A percentile compares a stretch with the other conserved stretches of the same genome.
These are phyloP conservation scores for Sminthurinus aureus DNA, from an alignment of 2,888 invertebrate species.

Conservation along the genomic window DNA sequence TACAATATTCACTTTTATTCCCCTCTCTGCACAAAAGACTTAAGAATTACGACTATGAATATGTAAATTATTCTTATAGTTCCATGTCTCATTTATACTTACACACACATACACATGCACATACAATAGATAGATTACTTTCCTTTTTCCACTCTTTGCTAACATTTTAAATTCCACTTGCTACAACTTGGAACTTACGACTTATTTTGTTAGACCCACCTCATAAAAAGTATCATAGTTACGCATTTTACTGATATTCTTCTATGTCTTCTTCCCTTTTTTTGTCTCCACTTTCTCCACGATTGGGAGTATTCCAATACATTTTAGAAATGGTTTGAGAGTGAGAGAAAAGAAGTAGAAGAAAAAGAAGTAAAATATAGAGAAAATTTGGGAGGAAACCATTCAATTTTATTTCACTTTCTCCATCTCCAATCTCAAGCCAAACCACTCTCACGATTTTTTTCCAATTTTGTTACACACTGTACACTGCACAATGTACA, in stretches of 20 bases:
- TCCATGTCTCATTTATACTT: too few relatives aligned
- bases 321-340: not conserved
- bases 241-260: too few relatives aligned
- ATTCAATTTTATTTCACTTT: slow-evolving; percentile 37
- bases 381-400: not conserved
- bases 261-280: too few relatives aligned
- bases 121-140: not conserved
- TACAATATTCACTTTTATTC: too few relatives aligned
- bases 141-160: not conserved
- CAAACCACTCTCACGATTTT: not conserved
- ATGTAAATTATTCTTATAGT: not conserved
- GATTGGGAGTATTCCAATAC: not conserved
- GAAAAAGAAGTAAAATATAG: not conserved
- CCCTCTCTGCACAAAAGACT: not conserved
- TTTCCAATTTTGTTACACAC: not conserved
- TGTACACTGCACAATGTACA: not conserved
- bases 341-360: not conserved
- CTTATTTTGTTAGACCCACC: too few relatives aligned
- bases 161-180: too few relatives aligned
- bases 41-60: not conserved
- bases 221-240: too few relatives aligned
- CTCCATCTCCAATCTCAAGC: too few relatives aligned
- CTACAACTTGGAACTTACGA: too few relatives aligned
- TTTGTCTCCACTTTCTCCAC: too few relatives aligned
- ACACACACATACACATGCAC: too few relatives aligned